These are phyloP conservation scores for Agrilus planipennis DNA, from an alignment of 1,140 invertebrate genomes.

Conservation along the genomic window DNA sequence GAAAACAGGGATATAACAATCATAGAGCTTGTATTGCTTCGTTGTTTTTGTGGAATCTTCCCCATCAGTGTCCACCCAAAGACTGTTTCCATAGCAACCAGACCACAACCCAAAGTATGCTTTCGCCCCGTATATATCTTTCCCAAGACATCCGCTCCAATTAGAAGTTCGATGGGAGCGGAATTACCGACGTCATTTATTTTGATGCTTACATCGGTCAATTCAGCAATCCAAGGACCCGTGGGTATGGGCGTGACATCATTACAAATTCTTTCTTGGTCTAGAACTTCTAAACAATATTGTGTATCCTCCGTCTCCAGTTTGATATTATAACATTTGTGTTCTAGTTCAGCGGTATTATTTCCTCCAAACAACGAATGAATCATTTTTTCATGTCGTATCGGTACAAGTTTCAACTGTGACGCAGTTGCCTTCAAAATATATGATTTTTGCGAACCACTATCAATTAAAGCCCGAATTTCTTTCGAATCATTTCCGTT, in stretches of 20 bases:
- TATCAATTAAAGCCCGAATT: no score
- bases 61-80: no score
- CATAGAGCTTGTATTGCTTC: no score
- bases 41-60: no score
- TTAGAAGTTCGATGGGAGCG: conserved; percentile 5
- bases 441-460: no score
- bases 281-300: background rate
- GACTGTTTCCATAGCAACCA: background rate
- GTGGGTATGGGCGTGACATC: background rate
- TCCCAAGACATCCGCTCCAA: conserved; percentile 1
- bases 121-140: background rate
- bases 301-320: background rate
- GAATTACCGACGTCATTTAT: conserved; percentile 8
- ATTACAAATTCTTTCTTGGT: background rate
- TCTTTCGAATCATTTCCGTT: no score
- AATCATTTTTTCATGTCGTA: no score
- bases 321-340: background rate
- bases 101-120: background rate
- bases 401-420: no score
- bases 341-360: conserved; percentile 2
- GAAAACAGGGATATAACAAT: background rate
- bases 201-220: conserved; percentile 3
- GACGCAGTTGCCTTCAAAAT: no score
- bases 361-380: no score
- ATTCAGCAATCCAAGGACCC: conserved; percentile 8